Conservation (phyloP, 1,140 invertebrate genomes). For the Epicauta chinensis region DNA sequence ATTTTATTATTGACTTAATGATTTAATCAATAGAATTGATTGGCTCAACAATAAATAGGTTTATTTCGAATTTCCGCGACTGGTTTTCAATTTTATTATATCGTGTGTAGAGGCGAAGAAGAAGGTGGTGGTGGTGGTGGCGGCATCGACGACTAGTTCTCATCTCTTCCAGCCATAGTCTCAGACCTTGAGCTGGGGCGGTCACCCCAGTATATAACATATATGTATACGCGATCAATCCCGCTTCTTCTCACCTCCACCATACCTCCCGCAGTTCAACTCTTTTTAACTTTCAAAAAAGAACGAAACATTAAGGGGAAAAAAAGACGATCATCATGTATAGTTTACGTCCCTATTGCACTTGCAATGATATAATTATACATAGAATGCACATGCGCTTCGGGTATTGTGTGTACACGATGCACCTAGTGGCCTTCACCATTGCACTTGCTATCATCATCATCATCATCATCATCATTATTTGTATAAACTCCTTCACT, state of each 20-base stretch:
- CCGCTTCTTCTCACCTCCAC: slow-evolving; percentile 5
- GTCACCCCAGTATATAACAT: slow-evolving; percentile 17
- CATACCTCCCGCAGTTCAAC: slow-evolving; percentile 2
- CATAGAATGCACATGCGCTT: slow-evolving; percentile 18
- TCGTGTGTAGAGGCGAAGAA: too few species aligned
- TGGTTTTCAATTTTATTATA: too few species aligned
- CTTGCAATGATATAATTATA: slow-evolving; percentile 28
- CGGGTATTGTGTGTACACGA: slow-evolving; percentile 7
- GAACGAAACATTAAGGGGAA: too few species aligned
- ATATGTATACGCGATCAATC: too few species aligned
- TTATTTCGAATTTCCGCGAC: too few species aligned
- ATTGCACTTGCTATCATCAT: slow-evolving; percentile 11
- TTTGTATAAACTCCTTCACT: too few species aligned
- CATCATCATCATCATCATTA: too few species aligned
- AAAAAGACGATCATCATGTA: background rate
- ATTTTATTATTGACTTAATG: too few species aligned
- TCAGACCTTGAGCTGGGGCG: slow-evolving; percentile 25
- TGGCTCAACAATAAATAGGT: too few species aligned
- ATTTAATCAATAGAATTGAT: too few species aligned
- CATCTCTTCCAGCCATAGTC: background rate
- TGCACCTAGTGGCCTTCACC: slow-evolving; percentile 12
- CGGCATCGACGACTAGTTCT: too few species aligned
- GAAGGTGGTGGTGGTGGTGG: too few species aligned
- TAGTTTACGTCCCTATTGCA: slow-evolving; percentile 10
- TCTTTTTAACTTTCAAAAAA: background rate